Evolutionary conservation across 2,797 vertebrate species (phyloP), one percentile per base, ranked within the genome.

Genomic region (Sebastes aleutianus): DNA sequence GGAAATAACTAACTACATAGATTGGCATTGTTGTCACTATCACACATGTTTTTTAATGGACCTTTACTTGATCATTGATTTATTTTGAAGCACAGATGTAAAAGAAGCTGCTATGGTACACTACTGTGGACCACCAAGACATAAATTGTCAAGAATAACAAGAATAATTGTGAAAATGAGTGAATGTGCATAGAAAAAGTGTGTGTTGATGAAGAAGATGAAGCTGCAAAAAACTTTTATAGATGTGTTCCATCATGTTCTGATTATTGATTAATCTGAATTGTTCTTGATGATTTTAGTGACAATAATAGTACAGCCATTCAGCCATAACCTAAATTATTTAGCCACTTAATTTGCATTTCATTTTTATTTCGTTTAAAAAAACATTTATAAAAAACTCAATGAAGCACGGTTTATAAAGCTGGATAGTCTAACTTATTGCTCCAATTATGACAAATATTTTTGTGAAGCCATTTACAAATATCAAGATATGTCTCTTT

Each of bases 91-190:
- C 14, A 43, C 16, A 47, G 43, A 47, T 0, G 43, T 8, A 47
- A 47, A 47, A 47, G 7, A 47, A 8, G 43, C 0, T 0, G 7
- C 16, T 47, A 8, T 47, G 0, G 24, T 8, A 43, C 6, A 14
- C 61, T 24, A 0, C 3, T 73, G 3, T 34, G 20, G 7, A 56
- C n/a, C 5, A 6, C 50, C n/a, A 24, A 34, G 31, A 57, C 4
- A 12, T 50, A n/a, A 29, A 8, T 53, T 31, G 65, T 50, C 26
- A 34, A 34, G 16, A 47, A 43, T 16, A 65, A 32, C 34, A 29
- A 29, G 12, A 39, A 43, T 16, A 65, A 32, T 54, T 32, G 24
- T 24, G 12, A 34, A 63, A 22, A 66, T 27, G 1, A 47, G 26
- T 50, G 27, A 57, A 64, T 9, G 59, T 59, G 26, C 6, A 56